Evolutionary conservation across 2,797 vertebrate genomes (phyloP).

Genomic region (Varecia variegata): DNA sequence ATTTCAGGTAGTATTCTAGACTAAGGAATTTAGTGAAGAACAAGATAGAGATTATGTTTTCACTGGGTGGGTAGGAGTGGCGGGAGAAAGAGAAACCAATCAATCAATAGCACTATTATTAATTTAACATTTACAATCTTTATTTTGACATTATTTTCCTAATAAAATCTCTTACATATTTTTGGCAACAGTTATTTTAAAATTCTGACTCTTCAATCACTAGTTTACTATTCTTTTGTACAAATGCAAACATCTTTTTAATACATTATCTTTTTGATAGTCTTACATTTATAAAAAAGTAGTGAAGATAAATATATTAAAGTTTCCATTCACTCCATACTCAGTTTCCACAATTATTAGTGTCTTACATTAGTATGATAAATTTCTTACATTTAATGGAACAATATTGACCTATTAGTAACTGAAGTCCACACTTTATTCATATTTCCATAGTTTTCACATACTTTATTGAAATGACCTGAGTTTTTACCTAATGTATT

Average conservation of each 20-base stretch:
- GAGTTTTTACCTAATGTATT: neutral
- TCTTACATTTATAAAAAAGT: neutral
- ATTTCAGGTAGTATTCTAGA: neutral
- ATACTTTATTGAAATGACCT: neutral
- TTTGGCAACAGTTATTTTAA: neutral
- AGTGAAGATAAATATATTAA: neutral
- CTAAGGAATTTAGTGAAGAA: neutral
- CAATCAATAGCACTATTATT: neutral
- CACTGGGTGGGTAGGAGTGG: neutral
- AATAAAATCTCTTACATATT: neutral
- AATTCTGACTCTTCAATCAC: neutral
- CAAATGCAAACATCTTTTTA: neutral
- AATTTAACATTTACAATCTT: neutral
- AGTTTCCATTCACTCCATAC: neutral
- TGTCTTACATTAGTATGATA: neutral
- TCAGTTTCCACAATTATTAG: neutral
- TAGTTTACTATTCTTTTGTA: neutral
- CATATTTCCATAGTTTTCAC: neutral
- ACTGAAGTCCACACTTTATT: neutral
- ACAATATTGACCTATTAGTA: neutral
- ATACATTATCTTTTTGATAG: neutral
- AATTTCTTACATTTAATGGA: neutral
- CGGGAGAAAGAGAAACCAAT: neutral
- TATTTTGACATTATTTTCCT: neutral
- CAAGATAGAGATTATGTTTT: neutral